Percentiles rank a stretch among this genome's conserved stretches.
Evolutionary conservation across 2,113 vertebrate genomes (phyloP).

Genomic region (Sander vitreus): DNA sequence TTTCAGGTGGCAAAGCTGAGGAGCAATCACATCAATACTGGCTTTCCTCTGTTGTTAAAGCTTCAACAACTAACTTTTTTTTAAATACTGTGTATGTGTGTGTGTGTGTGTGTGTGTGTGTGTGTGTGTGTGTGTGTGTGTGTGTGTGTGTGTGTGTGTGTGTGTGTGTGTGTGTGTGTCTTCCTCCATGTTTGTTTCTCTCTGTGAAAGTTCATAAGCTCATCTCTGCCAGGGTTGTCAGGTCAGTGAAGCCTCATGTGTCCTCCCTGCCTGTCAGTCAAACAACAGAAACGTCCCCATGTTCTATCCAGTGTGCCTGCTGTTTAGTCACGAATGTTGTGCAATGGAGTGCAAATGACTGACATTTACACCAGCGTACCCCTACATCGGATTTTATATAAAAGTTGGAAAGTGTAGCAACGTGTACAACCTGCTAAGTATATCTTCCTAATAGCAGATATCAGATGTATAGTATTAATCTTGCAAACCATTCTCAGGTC

Average conservation of each 20-base stretch:
- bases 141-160: too few relatives aligned
- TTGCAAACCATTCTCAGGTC: conserved; percentile 12
- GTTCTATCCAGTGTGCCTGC: not conserved
- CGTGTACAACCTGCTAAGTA: conserved; percentile 1
- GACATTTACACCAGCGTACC: conserved; percentile 9
- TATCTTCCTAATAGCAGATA: conserved; percentile 1
- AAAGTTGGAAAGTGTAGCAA: not conserved
- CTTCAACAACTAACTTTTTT: conserved; percentile 7
- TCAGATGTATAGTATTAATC: conserved; percentile 6
- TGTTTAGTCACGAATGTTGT: conserved; percentile 18
- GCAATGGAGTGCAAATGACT: conserved; percentile 14
- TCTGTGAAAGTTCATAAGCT: conserved; percentile 34
- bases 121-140: too few relatives aligned
- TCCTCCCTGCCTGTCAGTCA: conserved; percentile 21
- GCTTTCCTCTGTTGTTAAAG: not conserved
- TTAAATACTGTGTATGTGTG: conserved; percentile 4
- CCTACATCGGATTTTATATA: not conserved
- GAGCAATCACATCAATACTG: conserved; percentile 4
- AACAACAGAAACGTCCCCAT: conserved; percentile 5
- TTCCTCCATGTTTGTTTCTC: conserved; percentile 26
- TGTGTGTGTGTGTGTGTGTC: too few relatives aligned
- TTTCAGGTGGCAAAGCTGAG: not conserved
- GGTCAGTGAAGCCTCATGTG: conserved; percentile 8
- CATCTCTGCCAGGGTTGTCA: conserved; percentile 8
- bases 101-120: not conserved